Percentiles rank a stretch among this genome's conserved stretches.
These are phyloP conservation scores for Alosa alosa DNA, from an alignment of 2,113 vertebrate species.

Conservation along the genomic window DNA sequence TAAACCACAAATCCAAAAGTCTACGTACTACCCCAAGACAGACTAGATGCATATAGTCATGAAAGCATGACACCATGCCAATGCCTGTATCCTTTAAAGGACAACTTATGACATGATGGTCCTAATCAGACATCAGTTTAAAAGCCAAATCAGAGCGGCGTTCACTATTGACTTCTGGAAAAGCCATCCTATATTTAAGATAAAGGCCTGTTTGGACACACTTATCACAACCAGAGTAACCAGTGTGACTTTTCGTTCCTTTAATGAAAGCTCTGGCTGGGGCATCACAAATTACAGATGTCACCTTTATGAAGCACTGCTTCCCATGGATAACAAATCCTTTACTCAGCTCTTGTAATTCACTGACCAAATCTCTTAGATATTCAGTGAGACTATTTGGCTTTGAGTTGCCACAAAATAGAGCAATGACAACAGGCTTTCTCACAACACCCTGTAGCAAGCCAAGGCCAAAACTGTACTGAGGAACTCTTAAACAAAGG, in stretches of 20 bases:
- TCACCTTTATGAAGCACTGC: too few relatives aligned
- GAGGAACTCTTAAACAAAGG: too few relatives aligned
- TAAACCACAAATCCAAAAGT: too few relatives aligned
- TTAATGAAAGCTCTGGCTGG: too few relatives aligned
- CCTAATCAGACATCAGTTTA: not conserved
- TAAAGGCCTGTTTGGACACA: not conserved
- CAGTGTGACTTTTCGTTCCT: not conserved
- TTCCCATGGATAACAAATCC: too few relatives aligned
- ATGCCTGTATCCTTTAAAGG: not conserved
- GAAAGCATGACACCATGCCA: not conserved
- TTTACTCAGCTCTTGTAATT: too few relatives aligned
- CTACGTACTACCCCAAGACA: too few relatives aligned
- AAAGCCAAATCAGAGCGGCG: not conserved
- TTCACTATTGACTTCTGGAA: not conserved
- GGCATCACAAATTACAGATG: not conserved
- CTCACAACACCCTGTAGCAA: not conserved
- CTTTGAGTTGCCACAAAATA: too few relatives aligned
- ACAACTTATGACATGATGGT: not conserved
- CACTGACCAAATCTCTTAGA: not conserved
- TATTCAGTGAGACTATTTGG: not conserved
- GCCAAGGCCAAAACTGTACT: too few relatives aligned
- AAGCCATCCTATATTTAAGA: not conserved
- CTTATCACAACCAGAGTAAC: not conserved
- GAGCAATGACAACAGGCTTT: not conserved
- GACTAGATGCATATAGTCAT: not conserved